Evolutionary conservation across 2,797 vertebrate species (phyloP).

Genomic region (Streptopelia turtur): DNA sequence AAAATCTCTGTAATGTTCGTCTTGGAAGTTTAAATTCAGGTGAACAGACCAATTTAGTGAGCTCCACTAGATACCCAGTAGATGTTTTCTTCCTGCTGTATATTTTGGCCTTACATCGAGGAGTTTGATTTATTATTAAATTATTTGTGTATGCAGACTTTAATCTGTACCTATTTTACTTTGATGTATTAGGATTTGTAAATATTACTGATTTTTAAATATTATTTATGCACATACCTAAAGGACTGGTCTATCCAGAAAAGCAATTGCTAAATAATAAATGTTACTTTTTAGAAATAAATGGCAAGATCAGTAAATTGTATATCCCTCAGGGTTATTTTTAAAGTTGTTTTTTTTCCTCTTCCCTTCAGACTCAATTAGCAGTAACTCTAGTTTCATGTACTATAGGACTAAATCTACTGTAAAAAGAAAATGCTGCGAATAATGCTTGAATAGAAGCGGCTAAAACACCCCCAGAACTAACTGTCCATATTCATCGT

Average conservation of each 20-base stretch:
- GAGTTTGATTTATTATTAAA: constrained; percentile 79
- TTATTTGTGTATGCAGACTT: constrained; percentile 80
- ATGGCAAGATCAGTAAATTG: constrained; percentile 75
- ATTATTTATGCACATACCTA: constrained; percentile 82
- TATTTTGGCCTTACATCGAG: constrained; percentile 69
- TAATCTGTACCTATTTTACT: constrained; percentile 78
- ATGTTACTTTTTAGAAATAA: constrained; percentile 78
- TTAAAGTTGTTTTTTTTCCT: constrained; percentile 34
- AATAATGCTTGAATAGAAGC: constrained; percentile 59
- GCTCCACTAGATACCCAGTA: constrained; percentile 52
- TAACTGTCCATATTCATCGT: constrained; percentile 49
- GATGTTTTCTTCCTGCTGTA: constrained; percentile 60
- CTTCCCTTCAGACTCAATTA: constrained; percentile 54
- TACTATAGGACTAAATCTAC: constrained; percentile 65
- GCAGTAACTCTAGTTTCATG: constrained; percentile 58
- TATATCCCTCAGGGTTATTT: constrained; percentile 84
- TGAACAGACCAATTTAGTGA: constrained; percentile 50
- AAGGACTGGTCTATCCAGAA: constrained; percentile 76
- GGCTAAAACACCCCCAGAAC: constrained; percentile 48
- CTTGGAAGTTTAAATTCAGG: constrained; percentile 39
- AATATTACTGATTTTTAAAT: constrained; percentile 80
- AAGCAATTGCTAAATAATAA: constrained; percentile 78
- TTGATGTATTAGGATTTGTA: constrained; percentile 80
- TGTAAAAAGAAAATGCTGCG: constrained; percentile 72
- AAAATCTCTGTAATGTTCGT: constrained; percentile 16